Conservation (phyloP, 2,113 vertebrate species). For the Gambusia affinis region DNA sequence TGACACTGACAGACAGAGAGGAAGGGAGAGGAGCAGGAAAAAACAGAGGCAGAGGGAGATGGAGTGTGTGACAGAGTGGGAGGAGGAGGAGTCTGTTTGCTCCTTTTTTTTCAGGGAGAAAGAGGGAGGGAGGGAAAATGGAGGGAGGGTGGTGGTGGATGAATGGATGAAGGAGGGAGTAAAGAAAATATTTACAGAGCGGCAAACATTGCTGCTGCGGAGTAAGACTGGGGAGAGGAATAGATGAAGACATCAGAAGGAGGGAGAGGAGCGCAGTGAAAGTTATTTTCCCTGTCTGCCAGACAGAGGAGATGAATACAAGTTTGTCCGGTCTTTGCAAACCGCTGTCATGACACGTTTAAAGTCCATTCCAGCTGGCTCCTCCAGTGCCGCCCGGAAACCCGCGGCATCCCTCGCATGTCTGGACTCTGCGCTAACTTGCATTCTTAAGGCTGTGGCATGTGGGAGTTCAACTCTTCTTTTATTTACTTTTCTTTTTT, state of each 20-base stretch:
- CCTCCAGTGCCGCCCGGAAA: conserved; percentile 16
- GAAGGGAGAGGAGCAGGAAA: conserved; percentile 64
- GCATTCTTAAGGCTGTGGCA: conserved; percentile 58
- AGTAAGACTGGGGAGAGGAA: conserved; percentile 36
- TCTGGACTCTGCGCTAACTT: conserved; percentile 42
- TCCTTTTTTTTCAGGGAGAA: conserved; percentile 59
- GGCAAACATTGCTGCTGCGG: conserved; percentile 35
- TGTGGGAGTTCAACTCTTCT: conserved; percentile 29
- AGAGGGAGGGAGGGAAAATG: conserved; percentile 47
- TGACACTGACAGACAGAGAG: conserved; percentile 76
- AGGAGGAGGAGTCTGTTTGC: conserved; percentile 72
- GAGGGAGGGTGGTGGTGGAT: conserved; percentile 46
- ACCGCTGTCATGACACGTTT: conserved; percentile 71
- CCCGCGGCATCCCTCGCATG: conserved; percentile 44
- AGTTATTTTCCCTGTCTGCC: conserved; percentile 9
- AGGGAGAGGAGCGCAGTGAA: conserved; percentile 25
- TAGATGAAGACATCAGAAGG: conserved; percentile 25
- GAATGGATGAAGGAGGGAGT: conserved; percentile 56
- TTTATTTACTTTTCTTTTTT: not conserved
- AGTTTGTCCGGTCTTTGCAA: conserved; percentile 60
- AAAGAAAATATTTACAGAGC: conserved; percentile 66
- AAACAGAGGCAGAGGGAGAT: conserved; percentile 56
- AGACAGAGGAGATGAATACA: conserved; percentile 45
- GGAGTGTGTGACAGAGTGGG: conserved; percentile 46
- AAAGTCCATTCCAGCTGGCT: conserved; percentile 21